These are phyloP conservation scores for Pseudolycoriella hygida DNA, from an alignment of 2,888 invertebrate species.

Conservation along the genomic window DNA sequence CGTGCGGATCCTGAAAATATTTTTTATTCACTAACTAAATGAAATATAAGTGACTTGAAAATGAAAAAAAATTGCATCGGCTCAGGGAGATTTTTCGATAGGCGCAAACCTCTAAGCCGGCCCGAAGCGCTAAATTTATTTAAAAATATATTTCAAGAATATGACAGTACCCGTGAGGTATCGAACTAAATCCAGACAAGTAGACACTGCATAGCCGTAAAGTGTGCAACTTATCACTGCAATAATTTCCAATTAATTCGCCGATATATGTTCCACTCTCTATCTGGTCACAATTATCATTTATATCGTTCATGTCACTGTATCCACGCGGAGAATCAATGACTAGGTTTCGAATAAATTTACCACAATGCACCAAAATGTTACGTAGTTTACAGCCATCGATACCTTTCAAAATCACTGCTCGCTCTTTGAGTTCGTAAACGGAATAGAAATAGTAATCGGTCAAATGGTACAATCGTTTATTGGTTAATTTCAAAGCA, in stretches of 20 bases:
- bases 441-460: not conserved
- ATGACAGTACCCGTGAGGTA: not conserved
- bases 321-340: not conserved
- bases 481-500: conserved; percentile 2
- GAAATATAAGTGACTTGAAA: too few species aligned
- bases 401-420: not conserved
- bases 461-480: not conserved
- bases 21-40: too few species aligned
- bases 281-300: not conserved
- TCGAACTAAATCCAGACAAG: not conserved
- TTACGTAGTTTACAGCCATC: not conserved
- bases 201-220: not conserved
- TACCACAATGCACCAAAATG: not conserved
- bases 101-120: too few species aligned
- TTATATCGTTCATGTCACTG: conserved; percentile 4
- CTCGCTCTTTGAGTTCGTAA: not conserved
- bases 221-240: conserved; percentile 1
- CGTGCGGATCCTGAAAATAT: too few species aligned
- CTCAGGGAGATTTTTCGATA: too few species aligned
- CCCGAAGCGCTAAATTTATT: too few species aligned
- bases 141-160: too few species aligned
- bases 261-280: conserved; percentile 1
- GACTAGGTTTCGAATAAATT: not conserved
- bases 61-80: too few species aligned
- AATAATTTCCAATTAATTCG: conserved; percentile 1